Conservation (phyloP, 2,113 vertebrate genomes). For the Tragelaphus strepsiceros region DNA sequence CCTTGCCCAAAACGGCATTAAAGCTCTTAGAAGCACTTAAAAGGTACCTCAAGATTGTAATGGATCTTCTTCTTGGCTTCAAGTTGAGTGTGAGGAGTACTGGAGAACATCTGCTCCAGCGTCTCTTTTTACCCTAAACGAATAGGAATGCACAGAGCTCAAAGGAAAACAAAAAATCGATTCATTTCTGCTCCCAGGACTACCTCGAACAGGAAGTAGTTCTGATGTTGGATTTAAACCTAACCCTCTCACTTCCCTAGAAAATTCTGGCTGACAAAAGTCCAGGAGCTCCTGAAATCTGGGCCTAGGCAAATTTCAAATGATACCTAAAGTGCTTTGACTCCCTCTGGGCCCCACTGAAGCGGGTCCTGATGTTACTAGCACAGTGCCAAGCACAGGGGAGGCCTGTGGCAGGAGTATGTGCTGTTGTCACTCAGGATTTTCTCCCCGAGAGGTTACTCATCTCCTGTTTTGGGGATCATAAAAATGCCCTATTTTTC, state of each 20-base stretch:
- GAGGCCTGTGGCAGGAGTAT: not conserved
- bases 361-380: accelerated
- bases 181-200: not conserved
- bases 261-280: not conserved
- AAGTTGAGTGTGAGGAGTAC: not conserved
- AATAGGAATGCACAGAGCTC: not conserved
- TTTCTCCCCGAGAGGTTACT: not conserved
- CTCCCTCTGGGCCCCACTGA: too few relatives aligned
- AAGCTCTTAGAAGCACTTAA: not conserved
- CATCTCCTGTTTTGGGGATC: not conserved
- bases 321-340: not conserved
- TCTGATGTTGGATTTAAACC: not conserved
- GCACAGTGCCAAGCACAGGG: accelerated
- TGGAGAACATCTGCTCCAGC: not conserved
- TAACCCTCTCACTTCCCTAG: not conserved
- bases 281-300: not conserved
- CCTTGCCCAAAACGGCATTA: not conserved
- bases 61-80: not conserved
- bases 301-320: not conserved
- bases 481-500: not conserved
- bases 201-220: not conserved
- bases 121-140: not conserved
- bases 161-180: not conserved
- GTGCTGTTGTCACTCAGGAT: not conserved
- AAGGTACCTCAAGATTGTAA: not conserved